Evolutionary conservation across 2,113 vertebrate species (phyloP).

Genomic region (Thomomys bottae): DNA sequence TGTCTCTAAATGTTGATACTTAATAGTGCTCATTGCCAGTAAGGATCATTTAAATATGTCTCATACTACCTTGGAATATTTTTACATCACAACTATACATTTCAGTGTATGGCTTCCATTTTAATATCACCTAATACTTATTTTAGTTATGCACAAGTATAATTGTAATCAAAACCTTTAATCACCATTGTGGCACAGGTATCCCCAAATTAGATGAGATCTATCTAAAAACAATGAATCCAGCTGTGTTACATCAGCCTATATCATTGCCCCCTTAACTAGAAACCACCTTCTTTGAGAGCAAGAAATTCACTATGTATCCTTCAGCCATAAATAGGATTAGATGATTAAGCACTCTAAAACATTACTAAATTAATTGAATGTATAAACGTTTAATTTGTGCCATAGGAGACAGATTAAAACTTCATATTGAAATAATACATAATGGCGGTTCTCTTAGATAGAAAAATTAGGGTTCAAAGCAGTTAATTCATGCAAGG

Average conservation of each 20-base stretch:
- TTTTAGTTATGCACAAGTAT: background rate
- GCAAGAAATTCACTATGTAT: background rate
- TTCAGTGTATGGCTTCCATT: conserved; percentile 8
- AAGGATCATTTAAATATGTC: background rate
- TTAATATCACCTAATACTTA: background rate
- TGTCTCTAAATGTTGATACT: background rate
- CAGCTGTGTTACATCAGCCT: background rate
- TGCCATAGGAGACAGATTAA: background rate
- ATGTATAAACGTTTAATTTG: background rate
- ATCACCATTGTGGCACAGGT: background rate
- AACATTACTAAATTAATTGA: background rate
- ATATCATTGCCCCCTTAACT: background rate
- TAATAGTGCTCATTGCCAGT: background rate
- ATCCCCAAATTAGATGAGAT: background rate
- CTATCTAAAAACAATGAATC: background rate
- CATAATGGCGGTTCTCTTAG: background rate
- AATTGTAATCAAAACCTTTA: background rate
- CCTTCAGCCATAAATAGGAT: background rate
- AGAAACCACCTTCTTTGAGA: background rate
- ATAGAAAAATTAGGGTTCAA: background rate
- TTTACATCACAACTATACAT: background rate
- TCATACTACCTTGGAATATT: background rate
- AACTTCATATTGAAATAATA: background rate
- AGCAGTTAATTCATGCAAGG: background rate
- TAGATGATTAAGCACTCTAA: background rate